A percentile compares a stretch with the other conserved stretches of the same genome.
phyloP scores from a whole-genome alignment of 2,888 invertebrate genomes.

The Dastarcus helophoroides region DNA sequence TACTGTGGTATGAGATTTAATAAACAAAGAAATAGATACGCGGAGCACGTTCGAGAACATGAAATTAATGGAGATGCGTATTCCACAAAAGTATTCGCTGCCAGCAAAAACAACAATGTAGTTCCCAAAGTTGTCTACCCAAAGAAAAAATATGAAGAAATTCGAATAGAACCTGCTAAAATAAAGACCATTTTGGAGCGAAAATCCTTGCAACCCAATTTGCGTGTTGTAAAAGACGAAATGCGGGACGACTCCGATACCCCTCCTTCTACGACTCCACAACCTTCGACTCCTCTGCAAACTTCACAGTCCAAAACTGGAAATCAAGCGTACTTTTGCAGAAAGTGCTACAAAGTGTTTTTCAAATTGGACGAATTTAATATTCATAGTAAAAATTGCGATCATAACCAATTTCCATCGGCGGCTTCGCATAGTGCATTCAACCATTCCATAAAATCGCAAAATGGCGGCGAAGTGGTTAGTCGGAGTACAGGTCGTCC shows the following conservation, averaged over 20 bases:
- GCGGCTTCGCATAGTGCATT: slow-evolving; percentile 4
- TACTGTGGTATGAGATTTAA: slow-evolving; percentile 32
- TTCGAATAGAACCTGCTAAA: background rate
- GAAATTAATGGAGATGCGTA: slow-evolving; percentile 24
- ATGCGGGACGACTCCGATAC: too few relatives aligned
- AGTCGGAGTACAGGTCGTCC: slow-evolving; percentile 27
- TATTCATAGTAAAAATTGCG: slow-evolving; percentile 30
- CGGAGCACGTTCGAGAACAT: slow-evolving; percentile 29
- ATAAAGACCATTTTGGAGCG: background rate
- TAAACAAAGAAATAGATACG: slow-evolving; percentile 30
- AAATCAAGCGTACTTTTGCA: slow-evolving; percentile 35
- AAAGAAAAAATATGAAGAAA: slow-evolving; percentile 19
- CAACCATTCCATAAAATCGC: slow-evolving; percentile 7
- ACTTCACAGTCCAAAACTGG: slow-evolving; percentile 22
- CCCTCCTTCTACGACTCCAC: too few relatives aligned
- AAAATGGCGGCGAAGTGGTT: slow-evolving; percentile 15
- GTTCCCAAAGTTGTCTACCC: slow-evolving; percentile 25
- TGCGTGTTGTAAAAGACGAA: slow-evolving; percentile 15
- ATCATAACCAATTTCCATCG: slow-evolving; percentile 22
- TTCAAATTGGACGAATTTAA: slow-evolving; percentile 36
- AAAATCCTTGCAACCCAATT: slow-evolving; percentile 6
- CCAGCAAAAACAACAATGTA: slow-evolving; percentile 26
- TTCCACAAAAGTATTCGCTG: slow-evolving; percentile 30
- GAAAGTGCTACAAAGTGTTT: slow-evolving; percentile 36
- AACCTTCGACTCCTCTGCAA: slow-evolving; percentile 15